These are phyloP conservation scores for Octodon degus DNA, from an alignment of 2,113 vertebrate genomes.

Conservation along the genomic window DNA sequence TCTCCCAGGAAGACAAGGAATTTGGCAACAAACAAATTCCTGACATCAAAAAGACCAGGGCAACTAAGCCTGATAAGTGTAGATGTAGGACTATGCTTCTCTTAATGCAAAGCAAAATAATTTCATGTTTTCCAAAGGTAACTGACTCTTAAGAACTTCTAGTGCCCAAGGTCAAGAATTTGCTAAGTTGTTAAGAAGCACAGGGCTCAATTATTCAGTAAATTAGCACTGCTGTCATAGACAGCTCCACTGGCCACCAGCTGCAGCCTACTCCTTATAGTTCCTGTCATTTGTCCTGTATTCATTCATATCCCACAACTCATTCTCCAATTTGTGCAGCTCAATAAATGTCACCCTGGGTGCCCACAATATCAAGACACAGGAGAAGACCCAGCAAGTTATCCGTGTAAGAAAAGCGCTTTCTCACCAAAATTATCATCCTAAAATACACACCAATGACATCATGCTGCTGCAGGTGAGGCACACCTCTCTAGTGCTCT, in stretches of 20 bases:
- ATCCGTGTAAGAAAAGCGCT: background rate
- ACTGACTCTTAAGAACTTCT: background rate
- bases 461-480: slow-evolving; percentile 76
- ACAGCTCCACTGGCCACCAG: background rate
- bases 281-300: background rate
- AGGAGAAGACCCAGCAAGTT: slow-evolving; percentile 56
- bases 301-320: rapidly evolving
- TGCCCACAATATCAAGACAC: slow-evolving; percentile 54
- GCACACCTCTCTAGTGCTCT: too few relatives aligned
- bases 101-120: too few relatives aligned
- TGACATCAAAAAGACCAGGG: background rate
- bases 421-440: slow-evolving; percentile 17
- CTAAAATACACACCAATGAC: rapidly evolving
- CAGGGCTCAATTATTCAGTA: background rate
- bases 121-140: background rate
- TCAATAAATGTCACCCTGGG: slow-evolving; percentile 53
- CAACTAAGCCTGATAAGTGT: rapidly evolving
- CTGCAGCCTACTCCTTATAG: background rate
- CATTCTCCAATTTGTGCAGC: background rate
- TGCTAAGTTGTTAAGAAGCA: background rate
- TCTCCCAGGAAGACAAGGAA: background rate
- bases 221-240: background rate
- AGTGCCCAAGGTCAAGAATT: background rate
- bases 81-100: background rate
- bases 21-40: background rate